These are phyloP conservation scores for Ctenopoma multispine DNA, from an alignment of 2,797 vertebrate genomes.

Conservation along the genomic window DNA sequence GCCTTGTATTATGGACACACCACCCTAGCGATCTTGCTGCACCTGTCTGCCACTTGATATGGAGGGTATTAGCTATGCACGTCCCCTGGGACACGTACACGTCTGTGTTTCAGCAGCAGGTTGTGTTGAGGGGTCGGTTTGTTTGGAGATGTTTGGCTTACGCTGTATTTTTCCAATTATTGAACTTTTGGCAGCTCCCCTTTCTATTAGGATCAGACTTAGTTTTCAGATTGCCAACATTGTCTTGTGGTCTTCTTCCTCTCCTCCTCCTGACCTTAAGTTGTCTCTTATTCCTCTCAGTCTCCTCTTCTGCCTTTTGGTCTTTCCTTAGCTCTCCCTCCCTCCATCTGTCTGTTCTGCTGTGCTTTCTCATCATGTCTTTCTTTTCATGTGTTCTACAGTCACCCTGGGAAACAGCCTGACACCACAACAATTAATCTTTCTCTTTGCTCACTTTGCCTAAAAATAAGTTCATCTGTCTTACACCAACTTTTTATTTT, in stretches of 20 bases:
- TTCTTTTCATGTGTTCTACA: not conserved
- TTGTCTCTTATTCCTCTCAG: not conserved
- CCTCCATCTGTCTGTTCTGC: not conserved
- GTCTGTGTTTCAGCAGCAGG: slow-evolving; percentile 4
- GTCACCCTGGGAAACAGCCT: slow-evolving; percentile 5
- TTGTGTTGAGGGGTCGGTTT: not conserved
- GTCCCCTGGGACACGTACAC: slow-evolving; percentile 2
- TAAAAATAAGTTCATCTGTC: not conserved
- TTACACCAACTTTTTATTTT: not conserved
- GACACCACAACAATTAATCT: slow-evolving; percentile 8
- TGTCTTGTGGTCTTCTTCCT: not conserved
- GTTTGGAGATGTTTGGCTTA: not conserved
- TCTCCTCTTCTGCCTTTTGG: no score
- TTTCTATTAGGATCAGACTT: not conserved
- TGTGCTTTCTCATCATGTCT: not conserved
- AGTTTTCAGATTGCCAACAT: not conserved
- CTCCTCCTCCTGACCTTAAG: not conserved
- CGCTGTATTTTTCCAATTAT: not conserved
- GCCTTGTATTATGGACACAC: slow-evolving; percentile 2
- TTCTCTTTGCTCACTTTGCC: not conserved
- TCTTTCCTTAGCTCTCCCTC: not conserved
- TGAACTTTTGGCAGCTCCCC: not conserved
- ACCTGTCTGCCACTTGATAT: slow-evolving; percentile 42
- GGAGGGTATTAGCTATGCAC: slow-evolving; percentile 2
- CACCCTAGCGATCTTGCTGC: not conserved